Evolutionary conservation across 2,888 invertebrate genomes (phyloP).

Genomic region (Rutpela maculata): DNA sequence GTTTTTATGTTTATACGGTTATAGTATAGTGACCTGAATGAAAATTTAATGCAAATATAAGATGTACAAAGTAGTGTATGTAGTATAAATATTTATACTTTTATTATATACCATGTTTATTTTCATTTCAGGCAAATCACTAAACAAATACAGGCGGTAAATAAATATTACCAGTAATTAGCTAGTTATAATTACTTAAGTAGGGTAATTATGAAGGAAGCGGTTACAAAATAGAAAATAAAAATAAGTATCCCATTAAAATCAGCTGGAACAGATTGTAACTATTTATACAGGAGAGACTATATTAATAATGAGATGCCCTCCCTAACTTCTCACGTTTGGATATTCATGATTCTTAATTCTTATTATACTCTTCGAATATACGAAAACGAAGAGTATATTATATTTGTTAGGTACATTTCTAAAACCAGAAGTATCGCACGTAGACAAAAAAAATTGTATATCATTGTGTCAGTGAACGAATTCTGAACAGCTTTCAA

Average conservation of each 20-base stretch:
- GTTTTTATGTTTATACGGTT: conserved; percentile 32
- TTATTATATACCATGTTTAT: conserved; percentile 27
- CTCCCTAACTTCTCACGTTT: no score
- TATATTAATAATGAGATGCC: no score
- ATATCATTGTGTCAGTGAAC: no score
- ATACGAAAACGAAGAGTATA: no score
- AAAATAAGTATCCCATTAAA: conserved; percentile 3
- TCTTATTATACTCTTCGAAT: no score
- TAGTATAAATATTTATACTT: conserved; percentile 28
- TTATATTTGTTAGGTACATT: no score
- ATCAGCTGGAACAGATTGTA: neutral
- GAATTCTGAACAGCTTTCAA: no score
- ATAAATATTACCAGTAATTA: conserved; percentile 21
- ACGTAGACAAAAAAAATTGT: no score
- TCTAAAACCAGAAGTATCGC: no score
- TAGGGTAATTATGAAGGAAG: conserved; percentile 9
- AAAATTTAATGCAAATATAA: conserved; percentile 33
- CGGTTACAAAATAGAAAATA: conserved; percentile 4
- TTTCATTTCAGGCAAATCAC: conserved; percentile 27
- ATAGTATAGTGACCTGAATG: conserved; percentile 35
- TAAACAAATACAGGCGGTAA: conserved; percentile 21
- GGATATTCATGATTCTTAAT: no score
- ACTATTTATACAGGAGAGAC: neutral
- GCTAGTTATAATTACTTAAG: conserved; percentile 3
- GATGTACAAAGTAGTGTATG: conserved; percentile 21